Evolutionary conservation across 2,888 invertebrate species (phyloP).

Genomic region (Capitulum mitella): DNA sequence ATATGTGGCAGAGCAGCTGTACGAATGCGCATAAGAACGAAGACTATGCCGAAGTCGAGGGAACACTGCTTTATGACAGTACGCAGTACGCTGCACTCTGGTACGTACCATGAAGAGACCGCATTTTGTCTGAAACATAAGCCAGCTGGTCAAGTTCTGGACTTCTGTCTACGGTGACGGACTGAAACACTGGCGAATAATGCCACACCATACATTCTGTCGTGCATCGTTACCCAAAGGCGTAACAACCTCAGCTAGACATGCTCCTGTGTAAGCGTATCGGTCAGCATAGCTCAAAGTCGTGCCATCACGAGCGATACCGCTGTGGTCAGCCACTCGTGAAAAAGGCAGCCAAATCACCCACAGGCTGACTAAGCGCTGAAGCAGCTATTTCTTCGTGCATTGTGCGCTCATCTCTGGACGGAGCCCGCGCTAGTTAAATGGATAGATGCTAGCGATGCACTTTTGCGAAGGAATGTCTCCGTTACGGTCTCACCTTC

Average conservation of each 20-base stretch:
- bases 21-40: no score
- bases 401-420: not conserved
- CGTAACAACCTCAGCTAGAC: not conserved
- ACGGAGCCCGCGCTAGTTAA: not conserved
- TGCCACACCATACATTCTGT: not conserved
- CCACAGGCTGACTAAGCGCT: not conserved
- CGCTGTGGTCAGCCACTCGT: no score
- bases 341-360: not conserved
- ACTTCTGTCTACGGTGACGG: no score
- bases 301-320: not conserved
- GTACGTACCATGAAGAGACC: not conserved
- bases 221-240: not conserved
- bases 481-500: not conserved
- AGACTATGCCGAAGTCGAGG: no score
- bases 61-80: no score
- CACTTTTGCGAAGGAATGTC: not conserved
- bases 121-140: slow-evolving; percentile 6
- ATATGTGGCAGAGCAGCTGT: no score
- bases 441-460: no score
- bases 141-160: not conserved
- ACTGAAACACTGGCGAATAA: no score
- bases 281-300: not conserved
- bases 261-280: not conserved
- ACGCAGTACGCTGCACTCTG: no score
- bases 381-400: not conserved